These are phyloP conservation scores for Lasioglossum calceatum DNA, from an alignment of 2,888 invertebrate genomes.

Conservation along the genomic window DNA sequence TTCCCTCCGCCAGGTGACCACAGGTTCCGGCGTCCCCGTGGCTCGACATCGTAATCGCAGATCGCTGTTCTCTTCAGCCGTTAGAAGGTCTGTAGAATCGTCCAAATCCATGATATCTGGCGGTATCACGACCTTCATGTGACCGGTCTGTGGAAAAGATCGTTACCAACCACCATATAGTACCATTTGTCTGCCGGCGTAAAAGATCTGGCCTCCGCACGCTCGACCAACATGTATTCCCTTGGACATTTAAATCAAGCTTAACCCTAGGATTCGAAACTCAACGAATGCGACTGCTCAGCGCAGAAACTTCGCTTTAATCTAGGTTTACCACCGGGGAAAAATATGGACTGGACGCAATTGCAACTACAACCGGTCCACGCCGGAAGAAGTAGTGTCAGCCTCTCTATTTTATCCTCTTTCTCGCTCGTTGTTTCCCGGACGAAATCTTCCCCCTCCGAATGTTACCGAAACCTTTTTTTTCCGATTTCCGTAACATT, in stretches of 20 bases:
- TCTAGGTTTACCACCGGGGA: conserved; percentile 37
- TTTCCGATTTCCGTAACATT: conserved; percentile 7
- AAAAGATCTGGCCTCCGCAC: conserved; percentile 8
- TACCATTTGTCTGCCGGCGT: conserved; percentile 32
- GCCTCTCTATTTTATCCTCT: background rate
- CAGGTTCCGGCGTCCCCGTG: conserved; percentile 92
- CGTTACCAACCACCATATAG: conserved; percentile 43
- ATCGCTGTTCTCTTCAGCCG: conserved; percentile 92
- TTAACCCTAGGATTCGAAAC: conserved; percentile 48
- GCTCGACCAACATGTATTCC: background rate
- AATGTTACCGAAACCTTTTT: background rate
- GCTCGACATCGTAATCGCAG: conserved; percentile 91
- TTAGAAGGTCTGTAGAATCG: conserved; percentile 89
- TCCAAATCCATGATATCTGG: conserved; percentile 91
- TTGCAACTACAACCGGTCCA: conserved; percentile 8
- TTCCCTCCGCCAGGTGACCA: conserved; percentile 92
- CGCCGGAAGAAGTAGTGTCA: background rate
- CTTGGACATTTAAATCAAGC: conserved; percentile 62
- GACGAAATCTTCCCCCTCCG: background rate
- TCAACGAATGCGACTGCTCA: conserved; percentile 38
- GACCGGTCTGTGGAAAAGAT: conserved; percentile 89
- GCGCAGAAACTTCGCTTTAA: conserved; percentile 42
- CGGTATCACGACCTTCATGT: conserved; percentile 94
- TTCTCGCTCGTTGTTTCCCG: background rate
- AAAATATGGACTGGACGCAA: conserved; percentile 28